A percentile compares a stretch with the other conserved stretches of the same genome.
These are phyloP conservation scores for Hirtodrosophila histrioides DNA, from an alignment of 2,888 invertebrate genomes.

Conservation along the genomic window DNA sequence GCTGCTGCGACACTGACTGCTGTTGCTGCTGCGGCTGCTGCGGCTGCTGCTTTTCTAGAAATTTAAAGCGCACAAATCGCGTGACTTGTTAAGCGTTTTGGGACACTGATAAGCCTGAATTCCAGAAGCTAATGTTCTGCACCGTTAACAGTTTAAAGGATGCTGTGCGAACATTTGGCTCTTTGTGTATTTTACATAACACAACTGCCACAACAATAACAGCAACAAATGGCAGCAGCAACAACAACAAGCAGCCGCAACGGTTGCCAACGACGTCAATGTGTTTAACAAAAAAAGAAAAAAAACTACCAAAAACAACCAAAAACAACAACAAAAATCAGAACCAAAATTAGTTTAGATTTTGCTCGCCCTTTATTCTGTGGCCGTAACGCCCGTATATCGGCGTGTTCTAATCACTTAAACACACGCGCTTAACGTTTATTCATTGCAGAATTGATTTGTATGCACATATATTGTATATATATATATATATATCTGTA, in stretches of 20 bases:
- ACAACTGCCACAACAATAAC: slow-evolving; percentile 22
- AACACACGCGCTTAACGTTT: slow-evolving; percentile 21
- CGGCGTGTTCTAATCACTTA: slow-evolving; percentile 43
- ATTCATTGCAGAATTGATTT: slow-evolving; percentile 49
- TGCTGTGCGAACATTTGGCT: slow-evolving; percentile 40
- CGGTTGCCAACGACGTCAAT: slow-evolving; percentile 61
- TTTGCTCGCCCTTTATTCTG: slow-evolving; percentile 48
- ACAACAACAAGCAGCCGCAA: slow-evolving; percentile 28
- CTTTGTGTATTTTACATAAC: slow-evolving; percentile 50
- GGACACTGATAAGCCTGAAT: not conserved
- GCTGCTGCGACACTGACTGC: slow-evolving; percentile 5
- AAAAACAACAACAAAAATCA: slow-evolving; percentile 7
- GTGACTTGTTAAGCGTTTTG: slow-evolving; percentile 35
- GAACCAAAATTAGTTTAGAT: slow-evolving; percentile 38
- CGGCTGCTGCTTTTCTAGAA: slow-evolving; percentile 4
- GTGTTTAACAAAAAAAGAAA: slow-evolving; percentile 9
- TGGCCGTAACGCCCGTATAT: slow-evolving; percentile 22
- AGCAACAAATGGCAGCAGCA: slow-evolving; percentile 11
- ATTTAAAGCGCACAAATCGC: slow-evolving; percentile 28
- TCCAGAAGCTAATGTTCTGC: not conserved
- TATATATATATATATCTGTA: slow-evolving; percentile 11
- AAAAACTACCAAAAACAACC: slow-evolving; percentile 11
- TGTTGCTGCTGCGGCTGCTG: slow-evolving; percentile 6
- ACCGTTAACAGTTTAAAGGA: slow-evolving; percentile 37
- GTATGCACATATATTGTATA: slow-evolving; percentile 12